Base-by-base conservation (phyloP, 2,113 vertebrate species). In the Pseudonaja textilis region DNA sequence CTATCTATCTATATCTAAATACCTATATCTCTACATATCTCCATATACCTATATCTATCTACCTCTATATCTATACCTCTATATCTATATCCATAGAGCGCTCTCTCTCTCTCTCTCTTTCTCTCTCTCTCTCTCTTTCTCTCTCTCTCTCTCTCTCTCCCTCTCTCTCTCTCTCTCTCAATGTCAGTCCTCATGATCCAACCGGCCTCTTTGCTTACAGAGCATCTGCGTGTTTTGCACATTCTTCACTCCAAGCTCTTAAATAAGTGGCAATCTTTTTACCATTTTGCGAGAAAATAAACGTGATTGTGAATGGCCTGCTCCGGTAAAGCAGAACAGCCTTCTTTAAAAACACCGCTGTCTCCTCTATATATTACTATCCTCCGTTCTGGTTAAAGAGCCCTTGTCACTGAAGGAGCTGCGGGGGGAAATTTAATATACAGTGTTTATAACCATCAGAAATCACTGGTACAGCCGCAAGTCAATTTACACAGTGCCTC, bases 401-500 rank as follows among this genome's bases (percentile, higher is more conserved):
- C 95, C 95, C 95, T 89, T 95, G 95, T 96, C 96, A 96, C 94
- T 89, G 6, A 85, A 95, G 95, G 74, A 29, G 94, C 94, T 94
- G n/a, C n/a, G n/a, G 47, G 96, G 91, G 94, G 96, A 95, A 95
- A 96, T 96, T 95, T 96, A 96, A 96, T 96, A 95, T 96, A 96
- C 0, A 93, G 95, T 94, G 50, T 96, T 97, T 97, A 96, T 95
- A 95, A 96, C 95, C 94, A 96, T 97, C 96, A 96, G 97, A 97
- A 97, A 97, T 96, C 96, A 97, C 96, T 96, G 96, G 95, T 95
- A 96, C 95, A 95, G 95, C 95, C 95, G 93, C 96, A 25, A 96
- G 95, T 96, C 96, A 96, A 97, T 97, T 96, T 96, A 96, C 95
- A 96, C 87, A 94, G 96, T 89, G 96, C 97, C 96, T 97, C 96